Conservation (phyloP, 1,140 invertebrate species). For the Manduca sexta region DNA sequence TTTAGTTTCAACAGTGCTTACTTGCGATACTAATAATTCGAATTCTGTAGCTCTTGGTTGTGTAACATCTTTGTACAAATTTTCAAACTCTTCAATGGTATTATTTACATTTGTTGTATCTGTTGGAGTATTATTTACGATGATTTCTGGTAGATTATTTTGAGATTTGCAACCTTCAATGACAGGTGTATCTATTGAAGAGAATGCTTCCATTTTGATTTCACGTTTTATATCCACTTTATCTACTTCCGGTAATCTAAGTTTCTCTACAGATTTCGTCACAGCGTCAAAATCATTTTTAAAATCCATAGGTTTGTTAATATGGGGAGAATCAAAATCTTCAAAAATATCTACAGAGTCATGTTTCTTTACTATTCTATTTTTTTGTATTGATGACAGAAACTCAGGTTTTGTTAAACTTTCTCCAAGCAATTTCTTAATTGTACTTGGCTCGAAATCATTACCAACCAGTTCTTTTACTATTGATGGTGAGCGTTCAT, state of each 20-base stretch:
- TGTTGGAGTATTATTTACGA: neutral
- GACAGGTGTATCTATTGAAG: constrained; percentile 8
- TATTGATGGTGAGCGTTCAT: constrained; percentile 44
- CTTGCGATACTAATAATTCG: constrained; percentile 37
- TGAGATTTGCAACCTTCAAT: too few species aligned
- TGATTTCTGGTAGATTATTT: too few species aligned
- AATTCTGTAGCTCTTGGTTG: constrained; percentile 46
- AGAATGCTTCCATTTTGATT: constrained; percentile 12
- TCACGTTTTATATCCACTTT: constrained; percentile 6
- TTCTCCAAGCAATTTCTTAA: constrained; percentile 47
- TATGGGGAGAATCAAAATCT: constrained; percentile 33
- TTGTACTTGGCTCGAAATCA: constrained; percentile 37
- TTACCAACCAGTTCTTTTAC: constrained; percentile 34
- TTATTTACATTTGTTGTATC: constrained; percentile 22
- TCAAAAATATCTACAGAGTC: constrained; percentile 52
- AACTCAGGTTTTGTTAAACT: constrained; percentile 23
- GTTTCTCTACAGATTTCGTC: constrained; percentile 22
- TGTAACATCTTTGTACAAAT: constrained; percentile 49
- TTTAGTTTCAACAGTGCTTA: constrained; percentile 7
- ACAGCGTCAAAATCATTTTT: constrained; percentile 8
- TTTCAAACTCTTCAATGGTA: constrained; percentile 53
- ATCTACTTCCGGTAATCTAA: neutral
- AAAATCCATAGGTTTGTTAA: constrained; percentile 7
- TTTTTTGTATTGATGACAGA: constrained; percentile 6
- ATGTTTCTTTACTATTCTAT: constrained; percentile 26